phyloP scores from a whole-genome alignment of 2,113 vertebrate species.

The Prunella fulvescens region DNA sequence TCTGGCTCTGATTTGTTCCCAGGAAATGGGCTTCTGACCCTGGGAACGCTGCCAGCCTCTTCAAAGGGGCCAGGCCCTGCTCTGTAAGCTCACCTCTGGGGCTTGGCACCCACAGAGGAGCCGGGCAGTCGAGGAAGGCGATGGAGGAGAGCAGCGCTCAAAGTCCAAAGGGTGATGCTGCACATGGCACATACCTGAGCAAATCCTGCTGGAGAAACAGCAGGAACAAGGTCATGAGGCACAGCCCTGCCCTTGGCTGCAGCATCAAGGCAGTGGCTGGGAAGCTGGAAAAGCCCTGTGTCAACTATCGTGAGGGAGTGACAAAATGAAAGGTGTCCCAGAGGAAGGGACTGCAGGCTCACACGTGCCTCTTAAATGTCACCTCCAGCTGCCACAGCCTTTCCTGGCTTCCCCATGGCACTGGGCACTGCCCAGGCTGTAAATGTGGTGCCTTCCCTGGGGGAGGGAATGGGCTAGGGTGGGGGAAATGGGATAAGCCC shows the following conservation, averaged over 20 bases:
- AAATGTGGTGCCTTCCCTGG: neutral
- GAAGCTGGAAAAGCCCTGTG: neutral
- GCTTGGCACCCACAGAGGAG: neutral
- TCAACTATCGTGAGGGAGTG: neutral
- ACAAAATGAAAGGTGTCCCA: neutral
- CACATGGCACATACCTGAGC: neutral
- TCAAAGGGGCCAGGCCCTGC: neutral
- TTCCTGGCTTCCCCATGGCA: accelerated
- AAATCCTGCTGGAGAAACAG: neutral
- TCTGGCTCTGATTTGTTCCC: neutral
- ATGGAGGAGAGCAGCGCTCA: neutral
- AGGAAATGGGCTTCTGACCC: neutral
- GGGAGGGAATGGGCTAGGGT: neutral
- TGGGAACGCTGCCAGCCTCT: neutral
- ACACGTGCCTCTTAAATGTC: neutral
- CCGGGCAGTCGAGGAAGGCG: neutral
- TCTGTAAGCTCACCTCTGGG: neutral
- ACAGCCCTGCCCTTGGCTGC: neutral
- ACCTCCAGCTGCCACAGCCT: neutral
- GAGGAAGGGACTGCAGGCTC: neutral
- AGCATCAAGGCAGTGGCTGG: neutral
- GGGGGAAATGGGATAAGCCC: neutral
- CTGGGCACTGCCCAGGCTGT: neutral
- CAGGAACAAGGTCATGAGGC: neutral
- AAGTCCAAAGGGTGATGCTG: neutral